phyloP scores from a whole-genome alignment of 2,888 invertebrate genomes.

The Xestoiulus laeticollis region DNA sequence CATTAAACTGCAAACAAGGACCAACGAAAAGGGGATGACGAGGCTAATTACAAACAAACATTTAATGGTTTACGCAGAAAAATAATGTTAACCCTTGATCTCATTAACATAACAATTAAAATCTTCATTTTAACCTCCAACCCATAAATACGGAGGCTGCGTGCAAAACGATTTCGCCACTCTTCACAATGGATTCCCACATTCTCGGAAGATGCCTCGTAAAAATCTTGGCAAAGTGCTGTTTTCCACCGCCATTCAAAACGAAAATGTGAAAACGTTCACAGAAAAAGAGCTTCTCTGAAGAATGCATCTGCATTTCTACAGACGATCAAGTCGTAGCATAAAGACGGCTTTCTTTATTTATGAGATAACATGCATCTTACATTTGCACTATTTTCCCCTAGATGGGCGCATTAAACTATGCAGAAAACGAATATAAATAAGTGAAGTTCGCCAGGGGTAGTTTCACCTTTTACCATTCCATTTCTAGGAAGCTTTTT shows the following conservation, averaged over 20 bases:
- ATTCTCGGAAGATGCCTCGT: not conserved
- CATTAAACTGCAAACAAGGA: slow-evolving; percentile 17
- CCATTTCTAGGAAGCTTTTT: not conserved
- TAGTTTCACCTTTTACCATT: not conserved
- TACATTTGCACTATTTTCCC: slow-evolving; percentile 13
- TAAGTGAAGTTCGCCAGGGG: slow-evolving; percentile 26
- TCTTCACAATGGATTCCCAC: slow-evolving; percentile 9
- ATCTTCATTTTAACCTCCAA: slow-evolving; percentile 39
- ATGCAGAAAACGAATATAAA: slow-evolving; percentile 24
- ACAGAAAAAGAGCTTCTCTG: not conserved
- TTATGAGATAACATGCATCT: slow-evolving; percentile 39
- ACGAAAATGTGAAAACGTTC: not conserved
- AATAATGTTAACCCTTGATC: slow-evolving; percentile 24
- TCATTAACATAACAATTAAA: slow-evolving; percentile 33
- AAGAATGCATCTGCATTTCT: slow-evolving; percentile 43
- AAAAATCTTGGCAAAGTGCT: slow-evolving; percentile 4
- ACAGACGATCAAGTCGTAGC: not conserved
- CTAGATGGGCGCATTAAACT: slow-evolving; percentile 27
- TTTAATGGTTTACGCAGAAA: not conserved
- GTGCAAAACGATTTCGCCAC: not conserved
- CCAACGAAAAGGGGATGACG: not conserved
- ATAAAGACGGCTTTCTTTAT: slow-evolving; percentile 27
- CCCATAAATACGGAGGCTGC: slow-evolving; percentile 2
- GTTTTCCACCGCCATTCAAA: not conserved
- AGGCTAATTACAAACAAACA: slow-evolving; percentile 40